Percentiles rank a stretch among this genome's conserved stretches.
phyloP scores from a whole-genome alignment of 2,113 vertebrate genomes.

The Xenopus tropicalis region UCB_Xtro_10.0 CM004446.2:129513501-129514000 shows the following conservation, averaged over 20 bases:
- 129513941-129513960: too few species aligned
- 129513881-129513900: too few species aligned
- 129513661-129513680: not conserved
- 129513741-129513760: not conserved
- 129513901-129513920: too few species aligned
- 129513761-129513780: not conserved
- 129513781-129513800: too few species aligned
- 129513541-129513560: not conserved
- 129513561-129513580: not conserved
- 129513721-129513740: not conserved
- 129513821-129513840: too few species aligned
- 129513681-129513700: not conserved
- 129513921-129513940: too few species aligned
- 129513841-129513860: too few species aligned
- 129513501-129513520: not conserved
- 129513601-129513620: not conserved
- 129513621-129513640: not conserved
- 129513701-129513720: not conserved
- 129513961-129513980: too few species aligned
- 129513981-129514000: too few species aligned
- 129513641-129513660: not conserved
- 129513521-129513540: too few species aligned
- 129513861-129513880: too few species aligned
- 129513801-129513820: too few species aligned
- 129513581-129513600: not conserved